These are phyloP conservation scores for Characodon lateralis DNA, from an alignment of 2,797 vertebrate genomes.

Conservation along the genomic window DNA sequence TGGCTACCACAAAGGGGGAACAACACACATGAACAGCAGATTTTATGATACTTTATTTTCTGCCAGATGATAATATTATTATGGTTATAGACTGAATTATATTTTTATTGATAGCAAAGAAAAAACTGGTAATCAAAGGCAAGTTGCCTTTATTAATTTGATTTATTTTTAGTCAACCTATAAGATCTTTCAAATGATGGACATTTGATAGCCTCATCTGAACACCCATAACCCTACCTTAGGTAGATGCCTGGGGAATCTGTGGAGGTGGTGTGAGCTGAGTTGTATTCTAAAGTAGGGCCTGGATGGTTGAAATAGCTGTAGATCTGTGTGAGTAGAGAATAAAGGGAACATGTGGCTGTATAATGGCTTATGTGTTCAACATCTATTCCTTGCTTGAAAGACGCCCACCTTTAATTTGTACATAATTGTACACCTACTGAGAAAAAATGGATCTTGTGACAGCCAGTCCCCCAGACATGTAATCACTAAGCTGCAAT, in stretches of 20 bases:
- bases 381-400: neutral
- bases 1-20: no score
- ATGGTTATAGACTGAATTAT: no score
- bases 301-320: neutral
- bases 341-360: neutral
- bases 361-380: neutral
- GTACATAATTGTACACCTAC: neutral
- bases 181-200: neutral
- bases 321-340: no score
- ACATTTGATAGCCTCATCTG: neutral
- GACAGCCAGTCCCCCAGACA: neutral
- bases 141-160: no score
- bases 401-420: neutral
- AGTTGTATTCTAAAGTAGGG: neutral
- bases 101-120: no score
- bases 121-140: no score
- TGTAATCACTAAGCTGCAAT: constrained; percentile 2
- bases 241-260: neutral
- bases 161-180: neutral
- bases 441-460: neutral
- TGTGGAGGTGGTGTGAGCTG: neutral
- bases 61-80: no score
- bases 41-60: no score
- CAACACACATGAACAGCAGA: no score
- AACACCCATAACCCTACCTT: neutral